phyloP scores from a whole-genome alignment of 2,797 vertebrate species.

The Lacerta viridis region DNA sequence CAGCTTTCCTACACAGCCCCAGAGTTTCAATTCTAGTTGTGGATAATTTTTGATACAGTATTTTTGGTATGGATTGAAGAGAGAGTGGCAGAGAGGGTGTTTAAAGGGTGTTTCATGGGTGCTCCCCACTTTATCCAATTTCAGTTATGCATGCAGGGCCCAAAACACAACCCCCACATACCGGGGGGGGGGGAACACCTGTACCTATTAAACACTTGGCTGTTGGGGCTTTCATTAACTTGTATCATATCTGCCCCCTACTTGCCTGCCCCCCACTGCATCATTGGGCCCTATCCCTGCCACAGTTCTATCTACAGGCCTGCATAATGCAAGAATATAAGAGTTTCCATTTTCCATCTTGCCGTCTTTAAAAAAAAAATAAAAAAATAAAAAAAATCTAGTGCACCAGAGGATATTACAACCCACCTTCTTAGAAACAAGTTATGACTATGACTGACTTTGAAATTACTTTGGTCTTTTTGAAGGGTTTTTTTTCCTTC shows the following conservation, averaged over 20 bases:
- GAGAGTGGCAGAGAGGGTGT: no score
- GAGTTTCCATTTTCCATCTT: conserved; percentile 38
- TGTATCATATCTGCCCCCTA: not conserved
- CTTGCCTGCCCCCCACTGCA: not conserved
- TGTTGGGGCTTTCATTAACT: not conserved
- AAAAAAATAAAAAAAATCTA: conserved; percentile 34
- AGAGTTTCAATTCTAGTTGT: no score
- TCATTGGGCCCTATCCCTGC: not conserved
- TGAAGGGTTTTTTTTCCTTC: conserved; percentile 37
- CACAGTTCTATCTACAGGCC: not conserved
- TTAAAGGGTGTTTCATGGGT: no score
- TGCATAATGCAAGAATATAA: conserved; percentile 8
- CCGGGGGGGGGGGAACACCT: no score
- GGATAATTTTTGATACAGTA: no score
- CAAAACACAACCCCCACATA: no score
- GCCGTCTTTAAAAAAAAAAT: conserved; percentile 6
- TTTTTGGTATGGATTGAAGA: no score
- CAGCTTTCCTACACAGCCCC: no score
- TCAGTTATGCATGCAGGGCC: no score
- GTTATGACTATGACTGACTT: conserved; percentile 74
- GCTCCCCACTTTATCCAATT: no score
- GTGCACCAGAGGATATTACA: conserved; percentile 58
- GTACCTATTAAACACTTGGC: no score
- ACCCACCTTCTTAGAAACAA: conserved; percentile 60
- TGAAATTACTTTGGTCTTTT: conserved; percentile 81